Conservation (phyloP, 2,113 vertebrate species). For the Bagarius yarrelli region DNA sequence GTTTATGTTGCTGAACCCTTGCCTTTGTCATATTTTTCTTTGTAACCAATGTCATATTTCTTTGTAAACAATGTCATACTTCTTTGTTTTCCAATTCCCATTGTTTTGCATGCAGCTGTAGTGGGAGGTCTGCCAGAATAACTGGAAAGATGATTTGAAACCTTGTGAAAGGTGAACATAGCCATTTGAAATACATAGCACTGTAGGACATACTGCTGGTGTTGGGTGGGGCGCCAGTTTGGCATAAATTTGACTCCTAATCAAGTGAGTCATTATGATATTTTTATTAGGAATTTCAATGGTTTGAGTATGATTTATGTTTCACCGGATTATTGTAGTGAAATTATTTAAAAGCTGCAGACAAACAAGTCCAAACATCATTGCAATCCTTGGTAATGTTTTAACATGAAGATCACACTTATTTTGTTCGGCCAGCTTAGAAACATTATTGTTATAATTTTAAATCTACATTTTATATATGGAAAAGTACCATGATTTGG, state of each 20-base stretch:
- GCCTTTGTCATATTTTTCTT: constrained; percentile 53
- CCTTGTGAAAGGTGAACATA: not conserved
- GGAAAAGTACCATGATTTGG: not conserved
- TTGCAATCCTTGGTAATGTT: not conserved
- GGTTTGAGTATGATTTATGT: constrained; percentile 36
- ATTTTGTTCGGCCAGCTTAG: not conserved
- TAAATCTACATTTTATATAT: not conserved
- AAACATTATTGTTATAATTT: not conserved
- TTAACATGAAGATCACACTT: not conserved
- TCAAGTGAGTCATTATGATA: not conserved
- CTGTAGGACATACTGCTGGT: not conserved
- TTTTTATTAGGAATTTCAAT: constrained; percentile 17
- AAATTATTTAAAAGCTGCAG: constrained; percentile 29
- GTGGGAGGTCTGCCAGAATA: constrained; percentile 3
- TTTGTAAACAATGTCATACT: constrained; percentile 46
- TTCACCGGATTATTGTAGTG: constrained; percentile 33
- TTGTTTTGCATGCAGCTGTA: constrained; percentile 42
- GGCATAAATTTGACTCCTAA: constrained; percentile 5
- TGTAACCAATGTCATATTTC: constrained; percentile 50
- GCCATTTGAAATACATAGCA: not conserved
- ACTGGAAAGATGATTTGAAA: constrained; percentile 22
- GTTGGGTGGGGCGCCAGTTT: not conserved
- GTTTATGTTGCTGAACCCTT: constrained; percentile 39
- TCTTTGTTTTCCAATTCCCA: constrained; percentile 36
- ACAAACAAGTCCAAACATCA: constrained; percentile 40